phyloP scores from a whole-genome alignment of 2,113 vertebrate genomes.

The Smithornis capensis region DNA sequence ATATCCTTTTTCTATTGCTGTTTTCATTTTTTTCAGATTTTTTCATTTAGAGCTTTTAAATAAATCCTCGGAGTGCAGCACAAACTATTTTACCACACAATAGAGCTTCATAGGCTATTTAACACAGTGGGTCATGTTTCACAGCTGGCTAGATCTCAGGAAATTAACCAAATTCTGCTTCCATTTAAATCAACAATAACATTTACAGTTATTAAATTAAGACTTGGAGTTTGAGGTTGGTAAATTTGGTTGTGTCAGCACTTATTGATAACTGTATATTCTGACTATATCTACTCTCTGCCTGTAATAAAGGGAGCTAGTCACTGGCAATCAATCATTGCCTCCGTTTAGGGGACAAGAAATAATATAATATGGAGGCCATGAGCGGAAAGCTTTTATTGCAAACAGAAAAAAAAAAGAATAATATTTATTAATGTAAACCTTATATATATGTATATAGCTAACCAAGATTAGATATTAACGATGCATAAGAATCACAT shows the following conservation, averaged over 20 bases:
- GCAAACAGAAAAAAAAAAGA: too few species aligned
- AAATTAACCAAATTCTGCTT: conserved; percentile 12
- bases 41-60: neutral
- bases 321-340: neutral
- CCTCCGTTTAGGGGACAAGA: too few species aligned
- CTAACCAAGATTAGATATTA: too few species aligned
- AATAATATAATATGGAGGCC: too few species aligned
- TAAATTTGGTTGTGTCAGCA: neutral
- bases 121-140: neutral
- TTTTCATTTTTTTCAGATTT: neutral
- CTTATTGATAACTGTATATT: neutral
- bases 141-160: neutral
- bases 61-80: neutral
- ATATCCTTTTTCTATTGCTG: neutral
- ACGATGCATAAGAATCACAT: too few species aligned
- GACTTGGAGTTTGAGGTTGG: neutral
- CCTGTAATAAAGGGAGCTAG: neutral
- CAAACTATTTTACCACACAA: neutral
- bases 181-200: neutral
- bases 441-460: too few species aligned
- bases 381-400: too few species aligned
- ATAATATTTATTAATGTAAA: too few species aligned
- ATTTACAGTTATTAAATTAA: neutral
- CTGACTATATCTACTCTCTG: neutral
- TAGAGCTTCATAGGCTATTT: neutral